Evolutionary conservation across 2,888 invertebrate genomes (phyloP).

Genomic region (Yponomeuta malinellus): DNA sequence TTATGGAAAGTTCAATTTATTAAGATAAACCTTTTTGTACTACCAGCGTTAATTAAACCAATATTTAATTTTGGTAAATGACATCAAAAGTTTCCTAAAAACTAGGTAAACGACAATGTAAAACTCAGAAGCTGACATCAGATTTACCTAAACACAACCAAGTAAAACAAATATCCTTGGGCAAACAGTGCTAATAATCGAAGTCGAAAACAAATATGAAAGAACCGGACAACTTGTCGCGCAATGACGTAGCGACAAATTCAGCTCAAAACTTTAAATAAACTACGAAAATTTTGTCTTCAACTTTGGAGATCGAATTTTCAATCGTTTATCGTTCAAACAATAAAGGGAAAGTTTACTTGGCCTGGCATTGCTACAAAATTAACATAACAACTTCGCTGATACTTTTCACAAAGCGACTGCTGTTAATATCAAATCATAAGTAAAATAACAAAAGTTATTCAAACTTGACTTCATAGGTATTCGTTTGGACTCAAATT

Average conservation of each 20-base stretch:
- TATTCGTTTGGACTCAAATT: no score
- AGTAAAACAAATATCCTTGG: conserved; percentile 1
- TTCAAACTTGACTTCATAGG: no score
- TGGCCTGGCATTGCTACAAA: background rate
- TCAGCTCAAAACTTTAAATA: background rate
- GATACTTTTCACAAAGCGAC: no score
- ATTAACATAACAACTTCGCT: no score
- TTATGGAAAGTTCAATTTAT: background rate
- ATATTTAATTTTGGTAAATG: background rate
- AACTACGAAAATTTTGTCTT: background rate
- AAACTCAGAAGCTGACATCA: conserved; percentile 2
- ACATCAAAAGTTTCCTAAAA: conserved; percentile 3
- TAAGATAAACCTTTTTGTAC: background rate
- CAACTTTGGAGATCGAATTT: background rate
- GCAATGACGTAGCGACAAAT: background rate
- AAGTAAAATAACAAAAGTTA: no score
- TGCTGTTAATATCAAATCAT: no score
- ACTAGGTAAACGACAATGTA: conserved; percentile 5
- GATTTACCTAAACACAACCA: background rate
- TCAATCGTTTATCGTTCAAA: background rate
- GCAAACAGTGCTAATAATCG: conserved; percentile 3
- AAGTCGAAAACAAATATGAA: background rate
- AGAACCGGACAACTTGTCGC: background rate
- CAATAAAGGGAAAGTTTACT: background rate
- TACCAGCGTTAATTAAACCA: background rate